These are phyloP conservation scores for Balearica regulorum DNA, from an alignment of 2,797 vertebrate genomes.

Conservation along the genomic window DNA sequence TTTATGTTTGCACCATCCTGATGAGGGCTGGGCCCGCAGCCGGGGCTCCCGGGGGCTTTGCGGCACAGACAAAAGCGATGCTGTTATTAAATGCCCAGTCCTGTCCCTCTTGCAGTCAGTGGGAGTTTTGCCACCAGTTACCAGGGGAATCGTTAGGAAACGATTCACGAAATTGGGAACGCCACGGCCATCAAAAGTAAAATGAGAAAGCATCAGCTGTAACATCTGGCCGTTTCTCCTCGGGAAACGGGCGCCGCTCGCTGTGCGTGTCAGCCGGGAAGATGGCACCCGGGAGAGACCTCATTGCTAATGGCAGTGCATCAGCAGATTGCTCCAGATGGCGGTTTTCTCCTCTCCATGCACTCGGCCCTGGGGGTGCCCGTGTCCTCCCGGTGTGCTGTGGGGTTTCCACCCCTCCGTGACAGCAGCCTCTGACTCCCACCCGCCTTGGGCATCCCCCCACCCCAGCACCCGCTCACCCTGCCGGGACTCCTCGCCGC, in stretches of 20 bases:
- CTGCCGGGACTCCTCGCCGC: rapidly evolving
- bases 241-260: not conserved
- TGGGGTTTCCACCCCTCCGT: not conserved
- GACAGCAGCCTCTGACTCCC: not conserved
- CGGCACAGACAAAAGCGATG: rapidly evolving
- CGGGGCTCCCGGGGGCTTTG: not conserved
- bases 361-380: not conserved
- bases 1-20: not conserved
- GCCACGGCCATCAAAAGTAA: not conserved
- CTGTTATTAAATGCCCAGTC: not conserved
- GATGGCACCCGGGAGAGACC: not conserved
- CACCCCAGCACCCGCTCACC: rapidly evolving
- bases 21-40: not conserved
- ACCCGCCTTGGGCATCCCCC: rapidly evolving
- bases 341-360: not conserved
- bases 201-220: not conserved
- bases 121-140: not conserved
- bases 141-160: not conserved
- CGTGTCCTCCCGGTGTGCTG: rapidly evolving
- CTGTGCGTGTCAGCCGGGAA: not conserved
- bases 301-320: not conserved
- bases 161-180: not conserved
- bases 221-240: not conserved
- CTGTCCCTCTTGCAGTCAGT: not conserved
- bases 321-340: not conserved